Evolutionary conservation across 2,113 vertebrate genomes (phyloP).

Genomic region (Tor tambroides): DNA sequence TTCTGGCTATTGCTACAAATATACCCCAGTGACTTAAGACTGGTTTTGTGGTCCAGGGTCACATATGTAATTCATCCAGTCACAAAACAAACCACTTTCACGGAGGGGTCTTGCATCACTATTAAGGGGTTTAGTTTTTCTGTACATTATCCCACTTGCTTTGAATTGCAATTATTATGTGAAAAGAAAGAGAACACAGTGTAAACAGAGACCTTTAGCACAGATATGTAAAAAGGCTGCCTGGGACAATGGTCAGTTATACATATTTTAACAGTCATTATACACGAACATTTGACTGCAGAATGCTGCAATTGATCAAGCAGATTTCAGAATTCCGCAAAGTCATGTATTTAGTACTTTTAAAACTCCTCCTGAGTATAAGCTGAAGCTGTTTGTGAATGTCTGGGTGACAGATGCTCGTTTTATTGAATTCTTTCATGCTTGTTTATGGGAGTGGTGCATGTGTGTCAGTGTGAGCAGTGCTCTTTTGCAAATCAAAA

Average conservation of each 20-base stretch:
- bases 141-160: background rate
- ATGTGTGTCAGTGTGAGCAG: conserved; percentile 4
- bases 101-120: background rate
- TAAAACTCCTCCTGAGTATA: background rate
- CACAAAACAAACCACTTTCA: background rate
- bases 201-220: background rate
- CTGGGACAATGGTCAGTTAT: background rate
- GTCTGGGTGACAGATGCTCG: conserved; percentile 38
- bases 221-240: background rate
- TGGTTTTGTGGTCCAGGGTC: too few species aligned
- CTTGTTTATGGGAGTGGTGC: conserved; percentile 40
- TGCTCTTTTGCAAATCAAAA: conserved; percentile 22
- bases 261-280: background rate
- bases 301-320: background rate
- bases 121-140: background rate
- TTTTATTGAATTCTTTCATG: conserved; percentile 38
- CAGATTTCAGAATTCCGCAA: background rate
- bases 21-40: too few species aligned
- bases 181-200: background rate
- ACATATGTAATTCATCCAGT: background rate
- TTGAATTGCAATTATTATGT: background rate
- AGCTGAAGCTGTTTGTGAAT: conserved; percentile 15
- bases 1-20: too few species aligned
- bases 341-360: background rate
- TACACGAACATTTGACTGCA: background rate